Evolutionary conservation across 2,113 vertebrate species (phyloP).

Genomic region (Guaruba guarouba): DNA sequence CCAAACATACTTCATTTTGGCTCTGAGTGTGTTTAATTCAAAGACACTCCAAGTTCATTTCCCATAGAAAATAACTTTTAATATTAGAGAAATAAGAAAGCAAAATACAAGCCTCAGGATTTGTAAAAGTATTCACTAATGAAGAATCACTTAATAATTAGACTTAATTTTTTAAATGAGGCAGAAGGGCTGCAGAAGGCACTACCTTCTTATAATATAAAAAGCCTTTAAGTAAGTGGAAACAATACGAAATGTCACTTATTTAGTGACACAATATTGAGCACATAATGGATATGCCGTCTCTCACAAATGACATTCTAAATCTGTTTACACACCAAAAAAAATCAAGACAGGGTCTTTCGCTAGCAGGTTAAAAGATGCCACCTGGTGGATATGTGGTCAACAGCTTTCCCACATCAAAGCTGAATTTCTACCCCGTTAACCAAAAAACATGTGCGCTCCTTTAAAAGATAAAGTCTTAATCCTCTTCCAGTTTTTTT

Average conservation of each 20-base stretch:
- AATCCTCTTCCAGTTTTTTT: background rate
- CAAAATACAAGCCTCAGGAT: background rate
- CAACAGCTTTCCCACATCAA: background rate
- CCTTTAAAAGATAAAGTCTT: background rate
- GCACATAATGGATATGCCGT: background rate
- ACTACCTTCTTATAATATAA: background rate
- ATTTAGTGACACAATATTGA: background rate
- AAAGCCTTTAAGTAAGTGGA: fast-evolving
- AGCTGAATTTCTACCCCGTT: background rate
- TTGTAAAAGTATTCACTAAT: background rate
- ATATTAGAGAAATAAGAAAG: background rate
- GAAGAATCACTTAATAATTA: background rate
- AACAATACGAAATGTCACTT: background rate
- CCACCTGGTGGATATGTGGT: background rate
- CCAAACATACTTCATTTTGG: background rate
- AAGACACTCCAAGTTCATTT: background rate
- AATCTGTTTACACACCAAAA: background rate
- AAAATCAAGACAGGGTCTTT: background rate
- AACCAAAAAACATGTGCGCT: background rate
- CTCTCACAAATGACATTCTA: background rate
- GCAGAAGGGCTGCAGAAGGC: background rate
- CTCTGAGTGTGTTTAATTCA: background rate
- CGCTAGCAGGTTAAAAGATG: background rate
- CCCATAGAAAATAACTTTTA: background rate
- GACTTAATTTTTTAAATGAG: background rate